These are phyloP conservation scores for Heliothis subflexa DNA, from an alignment of 1,140 invertebrate species.

Conservation along the genomic window DNA sequence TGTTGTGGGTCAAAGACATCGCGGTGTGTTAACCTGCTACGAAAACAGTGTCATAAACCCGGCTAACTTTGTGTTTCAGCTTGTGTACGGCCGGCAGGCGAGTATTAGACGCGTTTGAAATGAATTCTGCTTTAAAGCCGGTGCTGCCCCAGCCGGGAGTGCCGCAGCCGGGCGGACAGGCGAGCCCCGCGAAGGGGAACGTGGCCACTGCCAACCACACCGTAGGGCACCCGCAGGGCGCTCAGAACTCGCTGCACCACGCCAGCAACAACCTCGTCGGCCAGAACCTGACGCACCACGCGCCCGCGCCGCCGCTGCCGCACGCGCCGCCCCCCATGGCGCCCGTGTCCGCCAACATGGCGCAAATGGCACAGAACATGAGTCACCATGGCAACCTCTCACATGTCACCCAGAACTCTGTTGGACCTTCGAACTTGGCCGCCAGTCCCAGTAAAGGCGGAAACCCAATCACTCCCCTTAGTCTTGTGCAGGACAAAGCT, in stretches of 20 bases:
- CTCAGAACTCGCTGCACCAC: constrained; percentile 75
- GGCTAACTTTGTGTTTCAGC: constrained; percentile 76
- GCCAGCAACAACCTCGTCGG: constrained; percentile 72
- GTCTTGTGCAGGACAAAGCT: constrained; percentile 78
- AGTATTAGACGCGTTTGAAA: constrained; percentile 70
- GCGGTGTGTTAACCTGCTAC: constrained; percentile 71
- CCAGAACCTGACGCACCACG: constrained; percentile 77
- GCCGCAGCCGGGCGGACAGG: constrained; percentile 78
- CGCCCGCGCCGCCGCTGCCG: constrained; percentile 64
- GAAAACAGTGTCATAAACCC: constrained; percentile 70
- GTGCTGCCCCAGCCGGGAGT: constrained; percentile 83
- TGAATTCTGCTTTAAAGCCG: constrained; percentile 87
- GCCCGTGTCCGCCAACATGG: constrained; percentile 80
- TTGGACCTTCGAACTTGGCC: constrained; percentile 60
- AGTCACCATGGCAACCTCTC: constrained; percentile 83
- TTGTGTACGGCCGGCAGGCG: constrained; percentile 60
- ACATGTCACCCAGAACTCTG: constrained; percentile 72
- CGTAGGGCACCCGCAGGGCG: constrained; percentile 74
- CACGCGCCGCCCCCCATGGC: constrained; percentile 79
- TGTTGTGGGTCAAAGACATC: constrained; percentile 86
- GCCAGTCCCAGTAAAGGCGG: constrained; percentile 72
- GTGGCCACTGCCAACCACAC: constrained; percentile 75
- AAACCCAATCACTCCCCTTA: constrained; percentile 70
- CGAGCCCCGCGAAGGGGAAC: constrained; percentile 79
- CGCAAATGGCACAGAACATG: constrained; percentile 83